Evolutionary conservation across 2,888 invertebrate genomes (phyloP), one percentile per base, ranked within the genome.

Genomic region (Watsonalla cultraria): DNA sequence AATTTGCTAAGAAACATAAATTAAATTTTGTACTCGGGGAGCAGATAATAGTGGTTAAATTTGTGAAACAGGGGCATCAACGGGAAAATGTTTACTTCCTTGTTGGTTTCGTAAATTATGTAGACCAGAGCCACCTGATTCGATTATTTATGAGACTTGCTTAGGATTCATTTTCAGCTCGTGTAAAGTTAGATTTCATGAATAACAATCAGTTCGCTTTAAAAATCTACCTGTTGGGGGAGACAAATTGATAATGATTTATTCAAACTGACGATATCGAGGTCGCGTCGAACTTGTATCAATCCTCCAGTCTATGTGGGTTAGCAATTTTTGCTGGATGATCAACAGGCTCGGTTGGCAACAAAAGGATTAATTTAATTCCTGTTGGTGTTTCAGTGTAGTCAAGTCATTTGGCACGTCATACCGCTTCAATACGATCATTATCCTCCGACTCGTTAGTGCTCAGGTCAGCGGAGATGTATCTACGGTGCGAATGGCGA

Each of bases 161-260:
- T 88, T 82, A 85, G 76, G 76, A 89, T 88, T 87, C 85, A 80
- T 82, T 85, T 87, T 84, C 80, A 71, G 80, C 86, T 80, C 86
- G 86, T 87, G 88, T 88, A 86, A 80, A 86, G 77, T 78, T 78
- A 77, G 66, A 86, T 88, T 84, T 80, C 82, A 86, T 89, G 84
- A 84, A 90, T 84, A 84, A 84, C 78, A 86, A 87, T 85, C 82
- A 83, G 77, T 81, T 81, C 61, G 76, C 83, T 87, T 84, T 72
- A 76, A 82, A 82, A 84, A 85, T 83, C 75, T 86, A 89, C 86
- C 86, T 88, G 88, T 79, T 81, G 76, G 78, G 71, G 76, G 81
- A 83, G 83, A 84, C 77, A 83, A 83, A 87, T 84, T 68, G 80
- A 70, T 62, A 76, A 79, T 84, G 83, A 83, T 84, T 84, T 86